These are phyloP conservation scores for Zalophus californianus DNA, from an alignment of 2,797 vertebrate species.

Conservation along the genomic window DNA sequence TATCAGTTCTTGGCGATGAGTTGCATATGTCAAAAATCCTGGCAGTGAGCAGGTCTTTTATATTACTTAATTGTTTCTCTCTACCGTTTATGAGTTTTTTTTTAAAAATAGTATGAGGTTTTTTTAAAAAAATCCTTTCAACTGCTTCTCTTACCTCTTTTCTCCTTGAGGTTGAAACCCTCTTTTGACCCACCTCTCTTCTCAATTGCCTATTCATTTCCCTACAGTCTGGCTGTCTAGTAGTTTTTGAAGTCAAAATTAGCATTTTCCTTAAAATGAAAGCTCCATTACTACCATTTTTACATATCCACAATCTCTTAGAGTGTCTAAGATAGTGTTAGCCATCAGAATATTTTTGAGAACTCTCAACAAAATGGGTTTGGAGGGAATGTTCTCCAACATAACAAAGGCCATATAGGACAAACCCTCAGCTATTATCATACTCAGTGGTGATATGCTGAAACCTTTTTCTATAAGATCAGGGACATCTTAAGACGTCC, in stretches of 20 bases:
- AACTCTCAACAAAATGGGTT: not conserved
- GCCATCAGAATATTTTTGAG: not conserved
- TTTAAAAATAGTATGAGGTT: not conserved
- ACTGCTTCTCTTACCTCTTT: not conserved
- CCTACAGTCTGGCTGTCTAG: not conserved
- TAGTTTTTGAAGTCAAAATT: constrained; percentile 15
- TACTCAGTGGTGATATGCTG: not conserved
- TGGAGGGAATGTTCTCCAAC: not conserved
- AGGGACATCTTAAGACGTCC: not conserved
- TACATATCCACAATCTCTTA: not conserved
- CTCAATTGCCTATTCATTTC: not conserved
- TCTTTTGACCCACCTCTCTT: not conserved
- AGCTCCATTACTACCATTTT: not conserved
- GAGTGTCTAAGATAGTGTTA: not conserved
- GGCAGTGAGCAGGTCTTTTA: constrained; percentile 41
- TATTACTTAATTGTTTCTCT: constrained; percentile 42
- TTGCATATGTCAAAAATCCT: constrained; percentile 48
- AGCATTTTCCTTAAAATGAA: constrained; percentile 17
- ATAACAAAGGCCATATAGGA: not conserved
- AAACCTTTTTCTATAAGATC: not conserved
- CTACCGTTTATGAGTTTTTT: not conserved
- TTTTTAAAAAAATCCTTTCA: not conserved
- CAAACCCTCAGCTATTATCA: not conserved
- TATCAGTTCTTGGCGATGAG: constrained; percentile 45
- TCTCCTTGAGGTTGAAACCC: not conserved